Conservation (phyloP, 2,797 vertebrate genomes). For the Cyprinella venusta region DNA sequence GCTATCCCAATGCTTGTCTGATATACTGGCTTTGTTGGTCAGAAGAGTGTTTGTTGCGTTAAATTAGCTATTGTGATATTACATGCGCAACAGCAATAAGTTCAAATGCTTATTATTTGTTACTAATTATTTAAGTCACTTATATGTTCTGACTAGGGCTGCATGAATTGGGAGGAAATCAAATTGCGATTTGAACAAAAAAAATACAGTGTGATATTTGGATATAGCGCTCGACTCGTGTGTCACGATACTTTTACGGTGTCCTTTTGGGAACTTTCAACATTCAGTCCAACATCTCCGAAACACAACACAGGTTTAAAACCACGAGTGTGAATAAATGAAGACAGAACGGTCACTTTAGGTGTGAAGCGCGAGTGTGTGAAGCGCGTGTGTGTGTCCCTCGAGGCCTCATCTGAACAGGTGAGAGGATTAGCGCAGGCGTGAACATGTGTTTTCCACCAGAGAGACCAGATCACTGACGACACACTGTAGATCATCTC, state of each 20-base stretch:
- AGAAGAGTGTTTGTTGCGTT: neutral
- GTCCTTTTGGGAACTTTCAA: neutral
- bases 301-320: neutral
- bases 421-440: conserved; percentile 64
- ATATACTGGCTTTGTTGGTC: neutral
- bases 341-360: neutral
- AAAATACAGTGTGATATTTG: neutral
- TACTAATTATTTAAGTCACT: neutral
- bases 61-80: neutral
- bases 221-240: neutral
- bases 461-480: conserved; percentile 59
- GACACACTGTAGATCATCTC: conserved; percentile 62
- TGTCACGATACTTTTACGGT: neutral
- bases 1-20: neutral
- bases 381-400: conserved; percentile 20
- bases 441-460: conserved; percentile 65
- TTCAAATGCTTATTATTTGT: neutral
- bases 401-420: conserved; percentile 55
- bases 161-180: too few relatives aligned
- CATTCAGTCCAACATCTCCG: too few relatives aligned
- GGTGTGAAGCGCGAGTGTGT: conserved; percentile 26
- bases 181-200: too few relatives aligned
- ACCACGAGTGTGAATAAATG: neutral
- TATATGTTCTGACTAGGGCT: neutral
- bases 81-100: neutral